Evolutionary conservation across 2,113 vertebrate species (phyloP).

Genomic region (Pterocles orientalis): DNA sequence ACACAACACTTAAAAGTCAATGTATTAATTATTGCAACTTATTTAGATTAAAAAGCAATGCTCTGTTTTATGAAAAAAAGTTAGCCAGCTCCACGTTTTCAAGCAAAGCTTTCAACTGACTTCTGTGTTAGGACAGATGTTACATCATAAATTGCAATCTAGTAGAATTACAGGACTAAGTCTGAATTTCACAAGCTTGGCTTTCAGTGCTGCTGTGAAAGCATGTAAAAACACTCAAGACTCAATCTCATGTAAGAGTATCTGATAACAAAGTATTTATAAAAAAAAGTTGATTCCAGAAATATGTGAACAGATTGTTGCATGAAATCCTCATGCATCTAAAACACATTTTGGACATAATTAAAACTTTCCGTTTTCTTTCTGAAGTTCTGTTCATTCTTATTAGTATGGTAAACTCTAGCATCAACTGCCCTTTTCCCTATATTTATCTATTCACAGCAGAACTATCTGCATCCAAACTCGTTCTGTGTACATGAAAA

Average conservation of each 20-base stretch:
- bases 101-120: neutral
- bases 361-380: no score
- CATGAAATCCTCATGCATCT: neutral
- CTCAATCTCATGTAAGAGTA: neutral
- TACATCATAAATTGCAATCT: neutral
- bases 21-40: neutral
- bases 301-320: neutral
- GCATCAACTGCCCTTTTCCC: no score
- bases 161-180: neutral
- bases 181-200: neutral
- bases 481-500: no score
- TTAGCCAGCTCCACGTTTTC: neutral
- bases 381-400: no score
- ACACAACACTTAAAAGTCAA: neutral
- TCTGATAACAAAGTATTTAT: neutral
- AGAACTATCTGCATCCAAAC: no score
- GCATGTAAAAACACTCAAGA: neutral
- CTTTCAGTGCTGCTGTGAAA: neutral
- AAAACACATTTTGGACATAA: neutral
- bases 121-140: neutral
- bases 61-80: neutral
- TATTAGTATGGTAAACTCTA: no score
- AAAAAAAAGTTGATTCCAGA: rapidly evolving
- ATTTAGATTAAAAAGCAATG: neutral
- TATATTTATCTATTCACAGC: no score